phyloP scores from a whole-genome alignment of 2,888 invertebrate genomes.

The Drosophila borborema region DNA sequence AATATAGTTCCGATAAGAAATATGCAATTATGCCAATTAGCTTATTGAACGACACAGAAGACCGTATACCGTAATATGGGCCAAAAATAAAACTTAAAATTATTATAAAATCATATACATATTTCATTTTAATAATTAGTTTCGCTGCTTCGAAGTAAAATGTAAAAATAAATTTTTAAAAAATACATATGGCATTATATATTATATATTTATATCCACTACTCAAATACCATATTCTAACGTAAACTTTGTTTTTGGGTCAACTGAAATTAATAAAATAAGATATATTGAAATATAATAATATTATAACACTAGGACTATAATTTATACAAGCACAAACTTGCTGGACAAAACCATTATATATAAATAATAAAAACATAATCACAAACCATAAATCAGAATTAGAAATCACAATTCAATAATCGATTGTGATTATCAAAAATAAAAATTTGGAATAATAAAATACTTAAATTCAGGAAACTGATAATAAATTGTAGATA shows the following conservation, averaged over 20 bases:
- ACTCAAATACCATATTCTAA: too few species aligned
- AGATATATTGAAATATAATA: neutral
- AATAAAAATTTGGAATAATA: neutral
- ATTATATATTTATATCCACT: neutral
- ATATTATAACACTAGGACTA: neutral
- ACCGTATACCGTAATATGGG: neutral
- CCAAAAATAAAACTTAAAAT: too few species aligned
- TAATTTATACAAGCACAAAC: neutral
- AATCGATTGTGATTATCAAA: conserved; percentile 2
- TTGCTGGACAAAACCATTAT: neutral
- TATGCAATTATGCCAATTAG: conserved; percentile 17
- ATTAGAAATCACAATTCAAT: conserved; percentile 5
- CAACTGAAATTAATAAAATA: too few species aligned
- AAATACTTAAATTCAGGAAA: neutral
- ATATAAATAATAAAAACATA: too few species aligned
- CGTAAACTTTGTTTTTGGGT: too few species aligned
- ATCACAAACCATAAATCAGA: neutral
- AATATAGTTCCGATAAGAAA: conserved; percentile 16
- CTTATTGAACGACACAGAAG: neutral
- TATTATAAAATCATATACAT: neutral
- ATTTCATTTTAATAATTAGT: neutral
- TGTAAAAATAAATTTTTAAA: neutral
- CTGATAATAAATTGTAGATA: neutral
- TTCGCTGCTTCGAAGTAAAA: neutral
- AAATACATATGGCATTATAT: neutral